A percentile compares a stretch with the other conserved stretches of the same genome.
Evolutionary conservation across 2,113 vertebrate species (phyloP).

Genomic region (Thalassarche chlororhynchos): DNA sequence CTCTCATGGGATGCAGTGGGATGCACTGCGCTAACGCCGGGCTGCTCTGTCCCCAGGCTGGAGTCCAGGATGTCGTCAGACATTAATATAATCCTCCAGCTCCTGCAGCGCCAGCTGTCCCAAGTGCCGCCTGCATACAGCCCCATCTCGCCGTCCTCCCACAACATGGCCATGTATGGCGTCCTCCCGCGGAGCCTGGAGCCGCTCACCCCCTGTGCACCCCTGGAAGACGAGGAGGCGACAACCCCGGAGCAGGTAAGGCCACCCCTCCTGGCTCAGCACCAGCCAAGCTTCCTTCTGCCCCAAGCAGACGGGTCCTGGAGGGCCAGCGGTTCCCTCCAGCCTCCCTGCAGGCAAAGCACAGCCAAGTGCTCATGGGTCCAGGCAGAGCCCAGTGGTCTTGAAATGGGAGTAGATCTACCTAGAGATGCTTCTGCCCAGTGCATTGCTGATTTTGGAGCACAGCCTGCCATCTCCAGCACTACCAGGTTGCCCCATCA

Average conservation of each 20-base stretch:
- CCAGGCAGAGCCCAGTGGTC: not conserved
- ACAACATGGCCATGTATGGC: constrained; percentile 75
- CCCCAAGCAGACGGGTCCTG: accelerated
- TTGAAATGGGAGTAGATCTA: not conserved
- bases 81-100: constrained; percentile 90
- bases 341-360: not conserved
- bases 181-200: constrained; percentile 64
- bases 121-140: constrained; percentile 86
- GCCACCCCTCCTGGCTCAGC: not conserved
- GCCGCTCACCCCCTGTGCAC: constrained; percentile 20
- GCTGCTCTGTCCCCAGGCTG: constrained; percentile 77
- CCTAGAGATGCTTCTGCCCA: not conserved
- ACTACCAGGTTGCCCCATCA: not conserved
- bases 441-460: not conserved
- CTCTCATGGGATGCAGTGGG: not conserved
- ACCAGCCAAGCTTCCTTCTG: accelerated
- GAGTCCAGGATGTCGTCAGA: constrained; percentile 93
- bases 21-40: not conserved
- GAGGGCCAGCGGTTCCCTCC: not conserved
- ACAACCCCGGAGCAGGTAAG: constrained; percentile 75
- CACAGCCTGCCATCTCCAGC: not conserved
- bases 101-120: constrained; percentile 89
- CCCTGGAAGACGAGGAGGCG: constrained; percentile 46
- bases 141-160: constrained; percentile 78
- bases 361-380: accelerated